Evolutionary conservation across 2,797 vertebrate species (phyloP), one percentile per base, ranked within the genome.

Genomic region (Centroberyx gerrardi): DNA sequence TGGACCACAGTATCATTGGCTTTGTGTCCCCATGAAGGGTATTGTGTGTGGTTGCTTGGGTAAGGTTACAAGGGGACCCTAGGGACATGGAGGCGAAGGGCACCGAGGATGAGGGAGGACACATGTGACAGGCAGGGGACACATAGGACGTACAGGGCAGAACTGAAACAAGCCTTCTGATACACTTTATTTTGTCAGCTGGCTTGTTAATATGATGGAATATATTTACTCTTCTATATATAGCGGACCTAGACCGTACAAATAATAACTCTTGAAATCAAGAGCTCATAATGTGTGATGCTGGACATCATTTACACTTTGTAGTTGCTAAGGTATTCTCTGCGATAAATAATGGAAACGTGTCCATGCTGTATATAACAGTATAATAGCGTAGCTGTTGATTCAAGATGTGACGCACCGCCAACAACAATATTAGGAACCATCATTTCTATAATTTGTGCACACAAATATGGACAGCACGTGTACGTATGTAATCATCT

Each of bases 111-210:
- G 89, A 92, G 82, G 72, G 69, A 89, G 91, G 93, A 94, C 92
- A 87, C 62, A 72, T 88, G 85, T 94, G 94, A 94, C 91, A 93
- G 88, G 85, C 90, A 90, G 92, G 65, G 87, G 89, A 87, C 92
- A 85, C 31, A 68, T 72, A 84, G 82, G 86, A 91, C 86, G 76
- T 70, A 58, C 40, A 36, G 74, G 74, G 72, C 74, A 69, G 40
- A 77, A 73, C 78, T 82, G 54, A 82, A 82, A 83, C 73, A 77
- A 33, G 42, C 59, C 66, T 77, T 4, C 59, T 76, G 40, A 76
- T 62, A 61, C 59, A 58, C 27, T 48, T 64, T 59, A 36, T 73
- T 44, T 66, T 51, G 63, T 14, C 51, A 54, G 2, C 3, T 42
- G 28, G 51, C 55, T 29, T 72, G 29, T 36, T 27, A 38, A 73